These are phyloP conservation scores for Nestor notabilis DNA, from an alignment of 2,113 vertebrate genomes.

Conservation along the genomic window DNA sequence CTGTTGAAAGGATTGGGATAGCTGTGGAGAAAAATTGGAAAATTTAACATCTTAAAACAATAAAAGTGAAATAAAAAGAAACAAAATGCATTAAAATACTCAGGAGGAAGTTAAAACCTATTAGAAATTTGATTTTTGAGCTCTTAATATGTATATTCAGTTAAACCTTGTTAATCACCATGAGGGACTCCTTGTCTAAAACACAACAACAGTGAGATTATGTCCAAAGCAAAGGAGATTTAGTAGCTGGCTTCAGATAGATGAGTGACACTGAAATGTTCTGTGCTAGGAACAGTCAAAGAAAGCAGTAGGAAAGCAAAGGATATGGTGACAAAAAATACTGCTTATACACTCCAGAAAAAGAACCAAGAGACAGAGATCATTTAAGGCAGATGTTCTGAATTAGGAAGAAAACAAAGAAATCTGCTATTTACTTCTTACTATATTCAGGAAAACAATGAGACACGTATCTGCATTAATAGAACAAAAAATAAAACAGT, in stretches of 20 bases:
- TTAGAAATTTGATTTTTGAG: background rate
- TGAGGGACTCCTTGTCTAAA: background rate
- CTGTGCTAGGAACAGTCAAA: background rate
- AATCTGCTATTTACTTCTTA: background rate
- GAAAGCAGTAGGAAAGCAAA: background rate
- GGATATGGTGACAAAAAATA: background rate
- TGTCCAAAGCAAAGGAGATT: background rate
- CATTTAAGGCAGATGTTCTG: background rate
- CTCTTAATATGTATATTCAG: background rate
- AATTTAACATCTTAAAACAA: background rate
- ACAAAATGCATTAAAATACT: background rate
- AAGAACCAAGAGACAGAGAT: background rate
- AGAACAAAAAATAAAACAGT: background rate
- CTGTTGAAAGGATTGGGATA: background rate
- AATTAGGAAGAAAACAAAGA: background rate
- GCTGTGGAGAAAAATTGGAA: background rate
- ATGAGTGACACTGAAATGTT: background rate
- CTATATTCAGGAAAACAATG: background rate
- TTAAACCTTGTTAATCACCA: background rate
- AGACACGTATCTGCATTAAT: fast-evolving
- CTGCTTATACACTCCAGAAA: background rate
- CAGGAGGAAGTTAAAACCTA: background rate
- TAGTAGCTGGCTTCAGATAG: background rate
- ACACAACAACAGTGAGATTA: background rate
- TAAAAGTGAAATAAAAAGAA: background rate